Base-by-base conservation (phyloP, 2,888 invertebrate genomes). In the Acanthosepion pharaonis region DNA sequence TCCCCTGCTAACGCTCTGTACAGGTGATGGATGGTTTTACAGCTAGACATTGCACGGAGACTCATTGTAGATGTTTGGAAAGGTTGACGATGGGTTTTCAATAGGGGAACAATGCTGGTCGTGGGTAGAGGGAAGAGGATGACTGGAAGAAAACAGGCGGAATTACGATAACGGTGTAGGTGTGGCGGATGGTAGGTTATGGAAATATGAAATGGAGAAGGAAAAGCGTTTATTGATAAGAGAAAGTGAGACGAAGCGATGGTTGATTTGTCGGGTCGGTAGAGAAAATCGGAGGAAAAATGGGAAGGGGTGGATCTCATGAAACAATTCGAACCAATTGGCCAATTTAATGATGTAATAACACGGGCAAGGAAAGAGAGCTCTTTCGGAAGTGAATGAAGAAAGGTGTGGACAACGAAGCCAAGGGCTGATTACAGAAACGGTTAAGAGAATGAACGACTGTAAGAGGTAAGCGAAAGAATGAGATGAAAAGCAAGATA, bases 11-110 rank as follows among this genome's bases (percentile, higher is more conserved):
- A 20, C n/a, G 15, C 78, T 5, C n/a, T n/a, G 33, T 78, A 11
- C n/a, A 15, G 33, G 11, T 78, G 78, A 78, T 78, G n/a, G 78
- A 78, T n/a, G 33, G 78, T 78, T 59, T n/a, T 33, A 33, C 78
- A 78, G n/a, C n/a, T 78, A 6, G 3, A 78, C 15, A 78, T 33
- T 33, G 78, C 78, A n/a, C n/a, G 1, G 33, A 18, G 15, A 78
- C 78, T 78, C n/a, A 78, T 78, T 78, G 78, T 78, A 78, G 78
- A 78, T 78, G 33, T n/a, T 78, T 78, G 78, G n/a, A 78, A 78
- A n/a, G n/a, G n/a, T 78, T 78, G n/a, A 33, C n/a, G 11, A 78
- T 33, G 23, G 78, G 78, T 28, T 55, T 55, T 55, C 5, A 18
- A 55, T 18, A 55, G 20, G 20, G 55, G 55, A 20, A 20, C 20